Evolutionary conservation across 2,888 invertebrate genomes (phyloP), one percentile per base, ranked within the genome.

Genomic region (Osmoderma eremita): DNA sequence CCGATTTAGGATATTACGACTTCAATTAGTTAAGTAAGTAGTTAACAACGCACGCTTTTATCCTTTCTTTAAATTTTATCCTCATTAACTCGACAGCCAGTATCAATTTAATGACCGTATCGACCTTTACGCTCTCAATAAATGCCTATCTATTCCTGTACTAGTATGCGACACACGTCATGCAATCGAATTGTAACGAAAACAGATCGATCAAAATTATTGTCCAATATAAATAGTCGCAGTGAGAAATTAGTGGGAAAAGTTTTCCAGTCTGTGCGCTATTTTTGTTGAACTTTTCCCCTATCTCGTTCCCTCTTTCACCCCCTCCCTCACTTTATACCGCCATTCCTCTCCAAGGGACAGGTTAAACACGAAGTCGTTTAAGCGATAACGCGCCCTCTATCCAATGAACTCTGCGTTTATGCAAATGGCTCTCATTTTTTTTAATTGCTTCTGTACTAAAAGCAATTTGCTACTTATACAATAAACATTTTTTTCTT

Each of bases 321-420:
- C 54, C 24, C 45, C 12, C n/a, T n/a, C n/a, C n/a, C n/a, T n/a
- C n/a, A n/a, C n/a, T 30, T 30, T 30, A 2, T 30, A 4, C 17
- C 45, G 30, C 8, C 41, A 10, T 30, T 61, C 30, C 42, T 61
- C 45, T 61, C 58, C 45, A 45, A 61, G 58, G 58, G 58, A 58
- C 58, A 61, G 58, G 58, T 61, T 61, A 61, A 61, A 61, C 58
- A 61, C 45, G 45, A 61, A 61, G 45, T 61, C 58, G 58, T 61
- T 61, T 61, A 61, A 61, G 42, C 58, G 58, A 61, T 61, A 61
- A 61, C 45, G 58, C 58, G 58, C 58, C 58, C 58, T 61, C 58
- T 61, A 45, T 61, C 45, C 45, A 61, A 45, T 45, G 30, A 61
- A 61, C 58, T 61, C 41, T 3, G 30, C 58, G 30, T 61, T 61